Base-by-base conservation (phyloP, 2,888 invertebrate species). In the Ryuthela nishihirai region DNA sequence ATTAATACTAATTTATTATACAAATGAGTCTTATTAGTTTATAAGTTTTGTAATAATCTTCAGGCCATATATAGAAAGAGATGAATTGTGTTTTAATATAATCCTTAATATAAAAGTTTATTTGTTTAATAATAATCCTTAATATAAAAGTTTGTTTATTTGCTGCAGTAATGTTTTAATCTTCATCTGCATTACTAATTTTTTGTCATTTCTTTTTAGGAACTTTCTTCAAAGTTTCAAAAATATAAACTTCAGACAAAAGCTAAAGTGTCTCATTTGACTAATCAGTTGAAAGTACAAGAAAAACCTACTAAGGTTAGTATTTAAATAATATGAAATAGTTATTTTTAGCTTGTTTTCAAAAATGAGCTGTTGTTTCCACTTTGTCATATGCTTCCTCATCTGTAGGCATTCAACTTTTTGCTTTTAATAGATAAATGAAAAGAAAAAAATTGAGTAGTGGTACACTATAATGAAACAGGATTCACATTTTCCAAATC, bases 201-300 rank as follows among this genome's bases (percentile, higher is more conserved):
- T 29, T 10, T 10, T 29, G 6, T 29, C 29, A 29, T 29, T 18
- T 17, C 20, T 15, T 61, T 48, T n/a, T 61, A 74, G 73, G 74
- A 74, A 29, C 67, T 70, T 23, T 71, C 68, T 59, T 67, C 70
- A 10, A 74, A 73, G 48, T 64, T 74, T 46, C 71, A 72, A n/a
- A 75, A 74, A 64, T 50, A 70, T 46, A 72, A 72, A 55, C 67
- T 75, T 4, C 74, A 75, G 54, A 69, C 73, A 10, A 75, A 75
- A 65, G 74, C 75, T 2, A 74, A 72, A 65, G 66, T 71, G 41
- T 69, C 72, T 4, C 70, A 72, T 43, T 42, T 72, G 64, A 67
- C 66, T 52, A 50, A 70, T 60, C 67, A 71, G 64, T 64, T 71
- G 23, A 66, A 69, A 53, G 70, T 69, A 32, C 64, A 67, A 7